These are phyloP conservation scores for Lepilemur ruficaudatus DNA, from an alignment of 2,797 vertebrate species.

Conservation along the genomic window DNA sequence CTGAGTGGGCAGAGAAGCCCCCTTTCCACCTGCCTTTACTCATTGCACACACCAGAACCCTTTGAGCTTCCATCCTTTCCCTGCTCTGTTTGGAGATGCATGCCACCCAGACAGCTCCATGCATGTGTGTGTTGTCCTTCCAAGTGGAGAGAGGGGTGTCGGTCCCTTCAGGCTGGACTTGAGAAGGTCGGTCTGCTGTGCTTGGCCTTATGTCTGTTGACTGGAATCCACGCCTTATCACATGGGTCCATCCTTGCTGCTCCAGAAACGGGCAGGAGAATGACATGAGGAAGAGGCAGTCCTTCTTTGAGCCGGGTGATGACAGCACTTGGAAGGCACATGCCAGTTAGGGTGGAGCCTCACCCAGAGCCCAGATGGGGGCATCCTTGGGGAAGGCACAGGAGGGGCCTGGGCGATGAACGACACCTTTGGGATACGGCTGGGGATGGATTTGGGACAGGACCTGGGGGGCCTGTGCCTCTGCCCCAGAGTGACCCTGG, in stretches of 20 bases:
- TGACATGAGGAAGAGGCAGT: constrained; percentile 17
- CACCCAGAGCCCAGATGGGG: too few species aligned
- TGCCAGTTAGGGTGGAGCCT: not conserved
- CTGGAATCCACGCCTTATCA: constrained; percentile 49
- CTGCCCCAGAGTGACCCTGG: not conserved
- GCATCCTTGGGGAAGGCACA: not conserved
- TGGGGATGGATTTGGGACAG: too few species aligned
- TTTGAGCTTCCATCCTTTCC: not conserved
- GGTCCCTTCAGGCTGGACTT: constrained; percentile 25
- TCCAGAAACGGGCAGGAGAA: constrained; percentile 30
- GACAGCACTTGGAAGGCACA: constrained; percentile 7
- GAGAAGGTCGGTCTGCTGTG: constrained; percentile 57
- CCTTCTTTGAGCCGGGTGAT: constrained; percentile 46
- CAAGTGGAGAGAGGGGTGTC: constrained; percentile 28
- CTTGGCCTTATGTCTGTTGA: constrained; percentile 55
- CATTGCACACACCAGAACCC: not conserved
- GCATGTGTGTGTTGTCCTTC: not conserved
- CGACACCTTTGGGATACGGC: not conserved
- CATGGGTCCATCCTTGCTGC: constrained; percentile 42
- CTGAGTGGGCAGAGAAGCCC: not conserved
- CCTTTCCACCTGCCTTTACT: not conserved
- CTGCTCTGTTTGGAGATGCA: not conserved
- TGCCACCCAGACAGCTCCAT: not conserved
- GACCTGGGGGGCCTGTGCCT: not conserved
- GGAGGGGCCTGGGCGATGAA: not conserved